Conservation (phyloP, 2,888 invertebrate genomes). For the Thysanoteuthis rhombus region DNA sequence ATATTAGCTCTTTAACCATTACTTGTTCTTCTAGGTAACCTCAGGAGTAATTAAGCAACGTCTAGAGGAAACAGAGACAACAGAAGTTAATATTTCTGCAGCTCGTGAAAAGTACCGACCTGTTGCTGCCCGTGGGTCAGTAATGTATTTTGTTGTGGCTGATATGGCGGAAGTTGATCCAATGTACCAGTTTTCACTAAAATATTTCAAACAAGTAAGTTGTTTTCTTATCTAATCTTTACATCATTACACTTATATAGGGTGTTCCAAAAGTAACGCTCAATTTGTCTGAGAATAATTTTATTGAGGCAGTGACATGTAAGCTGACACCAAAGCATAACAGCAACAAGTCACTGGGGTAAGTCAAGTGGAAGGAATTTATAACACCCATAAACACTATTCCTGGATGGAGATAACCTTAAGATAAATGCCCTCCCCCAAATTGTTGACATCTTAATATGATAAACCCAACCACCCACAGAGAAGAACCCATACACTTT, state of each 20-base stretch:
- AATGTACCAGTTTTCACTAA: conserved; percentile 70
- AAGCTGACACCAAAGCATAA: too few species aligned
- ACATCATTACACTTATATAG: not conserved
- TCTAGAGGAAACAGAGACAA: conserved; percentile 67
- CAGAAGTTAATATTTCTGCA: conserved; percentile 66
- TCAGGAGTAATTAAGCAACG: conserved; percentile 66
- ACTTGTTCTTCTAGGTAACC: conserved; percentile 58
- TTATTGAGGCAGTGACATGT: too few species aligned
- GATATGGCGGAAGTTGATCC: conserved; percentile 68
- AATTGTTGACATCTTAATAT: too few species aligned
- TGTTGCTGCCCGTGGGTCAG: conserved; percentile 68
- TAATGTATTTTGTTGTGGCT: conserved; percentile 69
- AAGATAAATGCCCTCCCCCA: too few species aligned
- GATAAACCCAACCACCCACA: too few species aligned
- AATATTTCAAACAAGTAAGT: conserved; percentile 69
- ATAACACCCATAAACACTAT: too few species aligned
- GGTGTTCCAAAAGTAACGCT: too few species aligned
- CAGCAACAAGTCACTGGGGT: too few species aligned
- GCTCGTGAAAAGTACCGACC: conserved; percentile 68
- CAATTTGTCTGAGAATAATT: too few species aligned
- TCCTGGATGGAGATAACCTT: too few species aligned
- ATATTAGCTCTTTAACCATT: not conserved
- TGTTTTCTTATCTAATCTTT: not conserved
- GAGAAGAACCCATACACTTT: too few species aligned
- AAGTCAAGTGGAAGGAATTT: too few species aligned